Evolutionary conservation across 2,113 vertebrate genomes (phyloP), one percentile per base, ranked within the genome.

Genomic region (Epinephelus fuscoguttatus): DNA sequence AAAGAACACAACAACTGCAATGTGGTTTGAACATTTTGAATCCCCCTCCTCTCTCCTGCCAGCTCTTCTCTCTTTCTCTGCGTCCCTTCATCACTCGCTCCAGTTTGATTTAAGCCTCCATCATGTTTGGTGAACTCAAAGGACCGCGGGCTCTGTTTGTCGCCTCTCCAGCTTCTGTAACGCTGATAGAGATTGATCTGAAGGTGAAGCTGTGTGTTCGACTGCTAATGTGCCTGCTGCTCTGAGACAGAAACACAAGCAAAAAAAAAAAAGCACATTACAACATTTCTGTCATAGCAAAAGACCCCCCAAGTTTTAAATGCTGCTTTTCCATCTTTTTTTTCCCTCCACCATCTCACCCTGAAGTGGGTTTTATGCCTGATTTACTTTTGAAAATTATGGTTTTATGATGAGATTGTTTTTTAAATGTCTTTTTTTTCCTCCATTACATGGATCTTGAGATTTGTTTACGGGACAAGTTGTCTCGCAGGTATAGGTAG

Each of bases 291-390:
- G 63, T 62, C 23, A 19, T 56, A 27, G 33, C 25, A 42, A 25
- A 50, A 80, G 61, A 64, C 30, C 18, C 56, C 7, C 30, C 6
- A 64, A 63, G 4, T 85, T 85, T 85, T 76, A 89, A 91, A 91
- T 87, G 92, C 90, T 94, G 93, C 86, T 91, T 86, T 87, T 64
- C 23, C 80, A 37, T 81, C 56, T 78, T 85, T 70, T 83, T 80
- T 6, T 87, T 83, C 75, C 3, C 85, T 79, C 63, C 49, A 45
- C 75, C 25, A 4, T 78, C 37, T 75, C 52, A 40, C 23, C 49
- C 47, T 64, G 45, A 13, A 59, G 15, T 80, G 73, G 47, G 60
- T 67, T 91, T 89, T 78, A 81, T 78, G 49, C 59, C 13, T n/a
- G 71, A 82, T 81, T 78, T 83, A 27, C 19, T 56, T 81, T 81